A percentile compares a stretch with the other conserved stretches of the same genome.
Conservation (phyloP, 2,797 vertebrate species). For the Discoglossus pictus region DNA sequence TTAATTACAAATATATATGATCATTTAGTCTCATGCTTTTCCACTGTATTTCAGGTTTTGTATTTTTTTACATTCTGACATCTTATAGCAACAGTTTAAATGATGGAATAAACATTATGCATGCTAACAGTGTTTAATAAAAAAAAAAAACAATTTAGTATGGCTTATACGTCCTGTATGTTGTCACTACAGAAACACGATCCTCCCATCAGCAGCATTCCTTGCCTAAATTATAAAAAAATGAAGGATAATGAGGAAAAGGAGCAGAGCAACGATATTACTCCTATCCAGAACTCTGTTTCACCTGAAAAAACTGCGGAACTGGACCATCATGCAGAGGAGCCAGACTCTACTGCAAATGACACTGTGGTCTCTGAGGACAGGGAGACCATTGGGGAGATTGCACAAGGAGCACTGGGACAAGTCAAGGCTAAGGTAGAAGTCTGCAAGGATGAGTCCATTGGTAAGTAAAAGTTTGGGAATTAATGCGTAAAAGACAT, state of each 20-base stretch:
- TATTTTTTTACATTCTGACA: no score
- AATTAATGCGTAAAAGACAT: no score
- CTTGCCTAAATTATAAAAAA: conserved; percentile 96
- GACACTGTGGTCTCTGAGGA: conserved; percentile 63
- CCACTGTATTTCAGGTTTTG: no score
- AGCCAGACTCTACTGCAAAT: conserved; percentile 64
- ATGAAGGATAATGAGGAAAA: conserved; percentile 93
- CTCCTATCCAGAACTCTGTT: conserved; percentile 70
- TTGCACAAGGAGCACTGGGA: conserved; percentile 86
- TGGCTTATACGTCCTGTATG: no score
- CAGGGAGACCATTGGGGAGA: conserved; percentile 72
- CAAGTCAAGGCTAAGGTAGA: conserved; percentile 98
- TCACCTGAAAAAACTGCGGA: conserved; percentile 64
- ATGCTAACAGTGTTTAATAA: no score
- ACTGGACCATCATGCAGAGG: conserved; percentile 72
- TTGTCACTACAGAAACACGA: conserved; percentile 89
- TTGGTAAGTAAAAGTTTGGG: conserved; percentile 74
- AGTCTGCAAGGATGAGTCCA: conserved; percentile 98
- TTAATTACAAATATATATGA: no score
- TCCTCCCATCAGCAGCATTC: conserved; percentile 95
- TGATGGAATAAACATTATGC: no score
- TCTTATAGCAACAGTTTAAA: no score
- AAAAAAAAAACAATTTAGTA: no score
- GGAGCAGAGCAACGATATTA: conserved; percentile 84
- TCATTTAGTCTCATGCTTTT: no score